Base-by-base conservation (phyloP, 2,888 invertebrate species). In the Apocheima hispidaria region DNA sequence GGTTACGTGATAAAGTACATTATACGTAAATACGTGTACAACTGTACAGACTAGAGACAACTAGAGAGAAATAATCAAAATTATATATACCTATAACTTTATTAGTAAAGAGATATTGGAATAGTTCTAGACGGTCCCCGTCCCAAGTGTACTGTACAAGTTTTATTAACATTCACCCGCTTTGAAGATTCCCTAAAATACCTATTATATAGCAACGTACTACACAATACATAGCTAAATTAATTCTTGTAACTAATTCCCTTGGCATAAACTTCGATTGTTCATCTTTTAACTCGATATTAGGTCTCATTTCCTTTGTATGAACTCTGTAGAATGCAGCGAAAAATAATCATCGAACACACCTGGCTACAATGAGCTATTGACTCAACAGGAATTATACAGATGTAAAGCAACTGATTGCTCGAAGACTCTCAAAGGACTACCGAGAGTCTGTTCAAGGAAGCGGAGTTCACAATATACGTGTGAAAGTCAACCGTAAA, bases 21-120 rank as follows among this genome's bases (percentile, higher is more conserved):
- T 36, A 1, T 16, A 16, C 14, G 10, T 18, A 20, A 38, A 10
- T 9, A 14, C 23, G 12, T n/a, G 20, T 14, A 44, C 30, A 48
- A 18, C 30, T 20, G 3, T 44, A 41, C 41, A 41, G 18, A 23
- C 12, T 9, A 30, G n/a, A n/a, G n/a, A n/a, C n/a, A 7, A 44
- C 23, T 28, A 16, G 4, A 33, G 18, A 46, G 10, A 46, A 30
- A 43, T 43, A 43, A 46, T 46, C 33, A 4, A 33, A 33, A 20
- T 28, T 16, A 28, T 28, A 28, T 10, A 20, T 18, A 18, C 14
- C 2, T 16, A 28, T 4, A 50, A 50, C 50, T 36, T 50, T 36
- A 23, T 35, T 23, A 50, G 36, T 36, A 5, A 48, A 33, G 26
- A 48, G 48, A 33, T 48, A 33, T 48, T 48, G 48, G 48, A 48